Evolutionary conservation across 1,140 invertebrate genomes (phyloP).

Genomic region (silkworm (Bombyx mori)): DNA sequence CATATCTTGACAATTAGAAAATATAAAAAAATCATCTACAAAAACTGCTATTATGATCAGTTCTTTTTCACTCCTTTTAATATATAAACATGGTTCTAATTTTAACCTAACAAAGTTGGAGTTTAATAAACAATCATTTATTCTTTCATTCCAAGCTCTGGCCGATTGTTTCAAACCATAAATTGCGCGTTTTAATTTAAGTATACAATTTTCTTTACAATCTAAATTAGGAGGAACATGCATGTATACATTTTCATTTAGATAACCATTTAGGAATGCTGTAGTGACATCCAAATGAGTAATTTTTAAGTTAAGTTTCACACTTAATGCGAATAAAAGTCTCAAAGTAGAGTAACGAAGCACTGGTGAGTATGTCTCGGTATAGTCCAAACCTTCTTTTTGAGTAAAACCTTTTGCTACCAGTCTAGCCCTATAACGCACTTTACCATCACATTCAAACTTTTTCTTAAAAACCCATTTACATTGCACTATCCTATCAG

Average conservation of each 20-base stretch:
- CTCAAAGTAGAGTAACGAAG: slow-evolving; percentile 19
- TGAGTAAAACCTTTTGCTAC: slow-evolving; percentile 29
- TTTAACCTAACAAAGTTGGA: slow-evolving; percentile 19
- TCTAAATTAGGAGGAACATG: slow-evolving; percentile 9
- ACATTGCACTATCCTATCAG: slow-evolving; percentile 17
- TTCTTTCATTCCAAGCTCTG: slow-evolving; percentile 15
- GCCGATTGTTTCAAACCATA: slow-evolving; percentile 23
- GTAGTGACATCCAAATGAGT: slow-evolving; percentile 19
- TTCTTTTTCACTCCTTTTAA: slow-evolving; percentile 21
- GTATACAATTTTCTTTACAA: slow-evolving; percentile 16
- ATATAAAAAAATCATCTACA: slow-evolving; percentile 49
- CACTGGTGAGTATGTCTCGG: slow-evolving; percentile 21
- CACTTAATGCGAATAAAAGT: too few relatives aligned
- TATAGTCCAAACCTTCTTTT: slow-evolving; percentile 20
- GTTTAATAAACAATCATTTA: slow-evolving; percentile 19
- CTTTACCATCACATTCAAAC: slow-evolving; percentile 15
- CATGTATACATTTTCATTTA: slow-evolving; percentile 22
- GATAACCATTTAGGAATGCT: slow-evolving; percentile 41
- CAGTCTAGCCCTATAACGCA: slow-evolving; percentile 23
- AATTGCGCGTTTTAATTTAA: slow-evolving; percentile 20
- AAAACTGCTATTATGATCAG: slow-evolving; percentile 29
- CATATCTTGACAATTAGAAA: slow-evolving; percentile 20
- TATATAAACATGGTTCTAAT: slow-evolving; percentile 35
- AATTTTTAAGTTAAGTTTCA: slow-evolving; percentile 10
- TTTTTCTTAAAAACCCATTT: slow-evolving; percentile 23